These are phyloP conservation scores for Pelodiscus sinensis DNA, from an alignment of 2,113 vertebrate genomes.

Conservation along the genomic window DNA sequence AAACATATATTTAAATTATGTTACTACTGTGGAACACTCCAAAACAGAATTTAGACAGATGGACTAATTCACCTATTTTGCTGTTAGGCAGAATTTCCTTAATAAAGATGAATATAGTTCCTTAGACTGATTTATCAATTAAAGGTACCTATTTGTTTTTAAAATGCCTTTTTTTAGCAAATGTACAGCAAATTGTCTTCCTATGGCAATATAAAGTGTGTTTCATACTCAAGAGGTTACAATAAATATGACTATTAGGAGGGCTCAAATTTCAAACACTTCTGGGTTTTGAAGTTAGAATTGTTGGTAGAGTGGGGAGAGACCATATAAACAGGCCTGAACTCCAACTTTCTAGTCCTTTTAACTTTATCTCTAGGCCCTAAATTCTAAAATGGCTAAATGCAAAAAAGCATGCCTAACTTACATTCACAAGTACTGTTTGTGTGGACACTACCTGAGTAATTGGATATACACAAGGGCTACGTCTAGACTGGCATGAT, in stretches of 20 bases:
- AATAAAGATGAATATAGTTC: conserved; percentile 56
- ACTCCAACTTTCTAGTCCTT: not conserved
- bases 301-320: not conserved
- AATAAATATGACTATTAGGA: not conserved
- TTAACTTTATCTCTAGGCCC: not conserved
- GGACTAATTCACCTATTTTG: conserved; percentile 49
- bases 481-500: too few relatives aligned
- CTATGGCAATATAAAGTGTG: conserved; percentile 28
- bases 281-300: not conserved
- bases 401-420: not conserved
- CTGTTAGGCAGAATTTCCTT: conserved; percentile 38
- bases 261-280: not conserved
- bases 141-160: conserved; percentile 34
- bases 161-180: not conserved
- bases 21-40: conserved; percentile 29
- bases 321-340: conserved; percentile 30
- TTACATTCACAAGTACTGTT: not conserved
- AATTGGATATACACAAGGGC: not conserved
- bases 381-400: not conserved
- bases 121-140: conserved; percentile 29
- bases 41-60: conserved; percentile 22
- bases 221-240: not conserved
- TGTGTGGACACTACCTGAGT: not conserved
- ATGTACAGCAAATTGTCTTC: conserved; percentile 33
- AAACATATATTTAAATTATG: conserved; percentile 48